These are phyloP conservation scores for Cryptotis parvus DNA, from an alignment of 2,113 vertebrate genomes.

Conservation along the genomic window DNA sequence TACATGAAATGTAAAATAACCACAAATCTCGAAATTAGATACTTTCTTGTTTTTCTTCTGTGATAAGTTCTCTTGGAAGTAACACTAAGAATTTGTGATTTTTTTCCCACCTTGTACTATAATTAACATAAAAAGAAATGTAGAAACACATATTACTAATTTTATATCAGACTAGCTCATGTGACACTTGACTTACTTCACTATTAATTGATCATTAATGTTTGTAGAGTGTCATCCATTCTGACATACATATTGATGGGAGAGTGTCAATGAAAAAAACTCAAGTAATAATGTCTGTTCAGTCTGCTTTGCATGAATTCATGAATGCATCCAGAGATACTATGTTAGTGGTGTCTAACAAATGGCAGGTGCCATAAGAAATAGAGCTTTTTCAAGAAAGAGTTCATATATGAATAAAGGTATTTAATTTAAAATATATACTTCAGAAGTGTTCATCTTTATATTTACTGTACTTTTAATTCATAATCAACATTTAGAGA, in stretches of 20 bases:
- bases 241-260: constrained; percentile 63
- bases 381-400: constrained; percentile 53
- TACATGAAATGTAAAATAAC: constrained; percentile 80
- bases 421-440: constrained; percentile 27
- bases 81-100: constrained; percentile 58
- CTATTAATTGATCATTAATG: constrained; percentile 46
- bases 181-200: constrained; percentile 59
- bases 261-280: constrained; percentile 67
- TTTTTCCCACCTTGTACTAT: constrained; percentile 33
- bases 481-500: background rate
- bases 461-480: background rate
- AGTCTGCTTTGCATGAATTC: constrained; percentile 70
- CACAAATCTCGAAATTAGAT: constrained; percentile 65
- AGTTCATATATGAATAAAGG: background rate
- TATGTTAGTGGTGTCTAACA: constrained; percentile 77
- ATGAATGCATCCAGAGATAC: constrained; percentile 72
- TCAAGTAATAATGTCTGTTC: constrained; percentile 75
- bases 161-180: constrained; percentile 3
- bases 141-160: constrained; percentile 56
- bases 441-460: constrained; percentile 18
- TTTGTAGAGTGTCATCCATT: constrained; percentile 53
- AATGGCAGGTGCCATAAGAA: constrained; percentile 75
- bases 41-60: constrained; percentile 64
- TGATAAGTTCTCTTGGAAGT: constrained; percentile 73
- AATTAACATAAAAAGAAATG: constrained; percentile 61